phyloP scores from a whole-genome alignment of 53 echinoderm and acorn worm genomes.

The Henricia sp. region DNA sequence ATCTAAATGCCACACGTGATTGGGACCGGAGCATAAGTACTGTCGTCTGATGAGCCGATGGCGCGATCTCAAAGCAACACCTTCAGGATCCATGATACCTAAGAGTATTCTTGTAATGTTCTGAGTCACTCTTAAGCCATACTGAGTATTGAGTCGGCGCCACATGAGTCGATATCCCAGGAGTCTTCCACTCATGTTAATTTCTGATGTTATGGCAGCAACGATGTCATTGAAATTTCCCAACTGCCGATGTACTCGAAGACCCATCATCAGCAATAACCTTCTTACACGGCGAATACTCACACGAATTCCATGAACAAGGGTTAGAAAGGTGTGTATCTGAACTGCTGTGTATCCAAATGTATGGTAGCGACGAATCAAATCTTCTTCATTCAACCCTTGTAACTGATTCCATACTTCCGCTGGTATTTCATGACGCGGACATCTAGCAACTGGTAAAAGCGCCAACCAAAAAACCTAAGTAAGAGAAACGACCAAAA shows the following conservation, averaged over 20 bases:
- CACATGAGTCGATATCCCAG: conserved; percentile 64
- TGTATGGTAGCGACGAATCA: conserved; percentile 54
- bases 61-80: conserved; percentile 53
- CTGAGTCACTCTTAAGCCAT: conserved; percentile 47
- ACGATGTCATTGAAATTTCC: conserved; percentile 20
- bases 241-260: conserved; percentile 32
- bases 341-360: conserved; percentile 60
- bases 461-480: too few species aligned
- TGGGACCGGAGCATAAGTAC: conserved; percentile 58
- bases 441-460: too few species aligned
- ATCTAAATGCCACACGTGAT: conserved; percentile 69
- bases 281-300: conserved; percentile 62
- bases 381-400: conserved; percentile 37
- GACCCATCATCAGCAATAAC: conserved; percentile 37
- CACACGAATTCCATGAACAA: conserved; percentile 39
- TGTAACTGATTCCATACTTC: too few species aligned
- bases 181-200: conserved; percentile 18
- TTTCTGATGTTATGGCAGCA: conserved; percentile 23
- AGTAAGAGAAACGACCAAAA: too few species aligned
- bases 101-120: conserved; percentile 29
- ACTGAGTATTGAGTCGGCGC: conserved; percentile 33
- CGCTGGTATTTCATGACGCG: too few species aligned
- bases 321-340: conserved; percentile 28
- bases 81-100: conserved; percentile 61
- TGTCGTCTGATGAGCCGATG: conserved; percentile 51